Evolutionary conservation across 1,140 invertebrate genomes (phyloP).

Genomic region (Brachionus manjavacas): DNA sequence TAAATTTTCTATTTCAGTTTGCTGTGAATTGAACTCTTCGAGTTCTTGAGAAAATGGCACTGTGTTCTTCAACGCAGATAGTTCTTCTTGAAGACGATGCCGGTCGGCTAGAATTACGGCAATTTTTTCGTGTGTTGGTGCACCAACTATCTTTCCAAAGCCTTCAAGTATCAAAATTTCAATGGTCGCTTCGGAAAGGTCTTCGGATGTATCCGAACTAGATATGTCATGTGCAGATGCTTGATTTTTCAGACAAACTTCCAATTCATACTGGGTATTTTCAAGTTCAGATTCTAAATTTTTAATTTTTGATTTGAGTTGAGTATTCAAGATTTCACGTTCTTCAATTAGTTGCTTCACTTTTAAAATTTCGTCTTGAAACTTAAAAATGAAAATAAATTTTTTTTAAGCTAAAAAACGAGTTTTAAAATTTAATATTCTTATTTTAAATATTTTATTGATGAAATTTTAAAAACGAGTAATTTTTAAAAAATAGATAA

Average conservation of each 20-base stretch:
- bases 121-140: slow-evolving; percentile 37
- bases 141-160: slow-evolving; percentile 34
- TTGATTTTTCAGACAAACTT: slow-evolving; percentile 19
- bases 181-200: slow-evolving; percentile 32
- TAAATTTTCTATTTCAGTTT: neutral
- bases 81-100: neutral
- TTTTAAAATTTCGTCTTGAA: neutral
- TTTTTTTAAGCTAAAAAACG: neutral
- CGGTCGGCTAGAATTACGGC: slow-evolving; percentile 30
- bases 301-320: slow-evolving; percentile 22
- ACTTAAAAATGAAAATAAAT: neutral
- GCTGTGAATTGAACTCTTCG: slow-evolving; percentile 13
- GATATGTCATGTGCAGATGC: neutral
- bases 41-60: neutral
- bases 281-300: neutral
- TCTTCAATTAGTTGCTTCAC: slow-evolving; percentile 34
- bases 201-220: slow-evolving; percentile 8
- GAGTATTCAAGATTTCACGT: neutral
- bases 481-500: too few species aligned
- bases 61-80: neutral
- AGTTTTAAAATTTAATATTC: too few species aligned
- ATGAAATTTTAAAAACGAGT: too few species aligned
- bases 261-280: neutral
- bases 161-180: slow-evolving; percentile 40
- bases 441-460: too few species aligned